These are phyloP conservation scores for Nasonia oneida DNA, from an alignment of 2,888 invertebrate genomes.

Conservation along the genomic window DNA sequence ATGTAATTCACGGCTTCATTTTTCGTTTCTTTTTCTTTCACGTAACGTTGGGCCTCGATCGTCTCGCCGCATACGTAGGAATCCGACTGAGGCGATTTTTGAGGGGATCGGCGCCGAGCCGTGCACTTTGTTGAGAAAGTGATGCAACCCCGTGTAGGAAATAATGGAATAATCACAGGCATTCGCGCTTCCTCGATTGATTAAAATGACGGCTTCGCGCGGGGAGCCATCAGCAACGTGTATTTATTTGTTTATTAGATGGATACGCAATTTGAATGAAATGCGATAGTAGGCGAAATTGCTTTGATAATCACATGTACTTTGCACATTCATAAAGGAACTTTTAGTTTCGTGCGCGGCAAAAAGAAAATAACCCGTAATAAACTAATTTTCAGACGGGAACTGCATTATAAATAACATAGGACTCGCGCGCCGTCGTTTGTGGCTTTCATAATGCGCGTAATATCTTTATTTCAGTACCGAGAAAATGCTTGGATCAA, in stretches of 20 bases:
- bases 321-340: conserved; percentile 46
- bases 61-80: background rate
- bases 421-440: conserved; percentile 64
- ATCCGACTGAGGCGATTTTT: background rate
- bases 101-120: background rate
- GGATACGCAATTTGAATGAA: conserved; percentile 39
- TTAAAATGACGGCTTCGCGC: conserved; percentile 43
- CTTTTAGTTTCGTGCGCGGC: conserved; percentile 45
- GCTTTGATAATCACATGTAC: conserved; percentile 39
- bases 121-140: background rate
- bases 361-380: conserved; percentile 67
- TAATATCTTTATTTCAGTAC: conserved; percentile 54
- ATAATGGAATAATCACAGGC: conserved; percentile 22
- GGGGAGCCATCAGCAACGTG: conserved; percentile 26
- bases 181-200: conserved; percentile 39
- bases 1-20: conserved; percentile 55
- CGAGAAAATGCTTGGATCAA: conserved; percentile 32
- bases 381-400: conserved; percentile 70
- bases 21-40: conserved; percentile 1
- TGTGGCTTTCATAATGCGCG: conserved; percentile 68
- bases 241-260: conserved; percentile 49
- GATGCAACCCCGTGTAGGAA: background rate
- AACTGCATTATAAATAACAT: conserved; percentile 63
- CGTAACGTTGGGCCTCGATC: background rate
- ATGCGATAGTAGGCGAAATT: conserved; percentile 32